Conservation (phyloP, 2,797 vertebrate species). For the Tamandua tetradactyla region DNA sequence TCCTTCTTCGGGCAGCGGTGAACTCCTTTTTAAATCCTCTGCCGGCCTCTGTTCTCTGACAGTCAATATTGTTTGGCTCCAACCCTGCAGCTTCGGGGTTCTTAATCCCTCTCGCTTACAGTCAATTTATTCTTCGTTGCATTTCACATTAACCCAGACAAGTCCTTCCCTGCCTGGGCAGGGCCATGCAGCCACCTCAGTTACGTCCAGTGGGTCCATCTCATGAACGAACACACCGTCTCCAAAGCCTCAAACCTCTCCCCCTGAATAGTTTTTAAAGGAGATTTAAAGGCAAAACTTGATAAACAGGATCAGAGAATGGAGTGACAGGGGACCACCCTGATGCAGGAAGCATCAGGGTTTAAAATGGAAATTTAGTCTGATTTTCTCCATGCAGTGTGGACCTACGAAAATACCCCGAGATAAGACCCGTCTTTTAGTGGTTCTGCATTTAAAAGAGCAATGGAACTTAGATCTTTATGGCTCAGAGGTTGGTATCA, state of each 20-base stretch:
- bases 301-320: neutral
- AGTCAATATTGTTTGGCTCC: neutral
- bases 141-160: conserved; percentile 21
- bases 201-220: conserved; percentile 23
- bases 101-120: conserved; percentile 56
- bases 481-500: too few species aligned
- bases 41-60: neutral
- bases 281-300: neutral
- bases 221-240: conserved; percentile 43
- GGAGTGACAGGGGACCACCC: conserved; percentile 48
- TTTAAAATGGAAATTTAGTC: neutral
- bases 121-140: conserved; percentile 55
- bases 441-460: neutral
- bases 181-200: neutral
- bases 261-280: conserved; percentile 55
- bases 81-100: neutral
- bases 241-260: conserved; percentile 46
- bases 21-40: neutral
- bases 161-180: neutral
- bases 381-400: neutral
- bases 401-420: neutral
- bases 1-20: too few species aligned
- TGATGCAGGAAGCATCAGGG: neutral
- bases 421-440: neutral
- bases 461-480: neutral